Evolutionary conservation across 2,888 invertebrate genomes (phyloP).

Genomic region (Campoplex nolae): DNA sequence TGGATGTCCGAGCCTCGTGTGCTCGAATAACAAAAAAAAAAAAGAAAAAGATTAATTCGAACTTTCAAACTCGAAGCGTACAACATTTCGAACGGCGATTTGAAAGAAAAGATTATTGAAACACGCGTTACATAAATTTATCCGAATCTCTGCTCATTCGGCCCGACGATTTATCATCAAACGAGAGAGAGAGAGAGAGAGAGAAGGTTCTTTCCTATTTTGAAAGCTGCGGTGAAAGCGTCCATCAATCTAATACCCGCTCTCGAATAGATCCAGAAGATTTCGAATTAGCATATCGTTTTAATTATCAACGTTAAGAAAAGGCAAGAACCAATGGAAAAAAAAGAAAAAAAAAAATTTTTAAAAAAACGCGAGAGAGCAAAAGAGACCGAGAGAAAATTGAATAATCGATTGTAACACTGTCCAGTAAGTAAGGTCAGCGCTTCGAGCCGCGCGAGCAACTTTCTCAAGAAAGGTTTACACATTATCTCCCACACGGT

Average conservation of each 20-base stretch:
- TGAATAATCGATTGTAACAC: conserved; percentile 59
- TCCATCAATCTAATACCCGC: conserved; percentile 19
- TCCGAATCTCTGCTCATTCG: not conserved
- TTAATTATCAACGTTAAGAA: not conserved
- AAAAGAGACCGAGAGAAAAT: conserved; percentile 32
- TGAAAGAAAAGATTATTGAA: not conserved
- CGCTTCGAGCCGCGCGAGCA: conserved; percentile 78
- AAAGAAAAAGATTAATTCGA: too few relatives aligned
- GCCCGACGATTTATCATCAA: not conserved
- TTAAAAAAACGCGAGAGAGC: not conserved
- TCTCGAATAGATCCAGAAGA: conserved; percentile 11
- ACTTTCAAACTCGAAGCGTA: too few relatives aligned
- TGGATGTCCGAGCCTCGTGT: too few relatives aligned
- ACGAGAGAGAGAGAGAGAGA: not conserved
- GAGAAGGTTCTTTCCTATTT: conserved; percentile 12
- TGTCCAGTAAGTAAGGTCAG: conserved; percentile 82
- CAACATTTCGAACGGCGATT: not conserved
- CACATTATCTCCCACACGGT: conserved; percentile 19
- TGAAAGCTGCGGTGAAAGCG: conserved; percentile 46
- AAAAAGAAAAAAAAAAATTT: conserved; percentile 17
- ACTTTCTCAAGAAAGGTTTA: conserved; percentile 76
- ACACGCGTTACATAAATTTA: not conserved
- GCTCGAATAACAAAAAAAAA: too few relatives aligned
- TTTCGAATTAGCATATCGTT: conserved; percentile 33
- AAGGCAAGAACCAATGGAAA: too few relatives aligned